Conservation (phyloP, 2,113 vertebrate species). For the Opisthocomus hoazin region DNA sequence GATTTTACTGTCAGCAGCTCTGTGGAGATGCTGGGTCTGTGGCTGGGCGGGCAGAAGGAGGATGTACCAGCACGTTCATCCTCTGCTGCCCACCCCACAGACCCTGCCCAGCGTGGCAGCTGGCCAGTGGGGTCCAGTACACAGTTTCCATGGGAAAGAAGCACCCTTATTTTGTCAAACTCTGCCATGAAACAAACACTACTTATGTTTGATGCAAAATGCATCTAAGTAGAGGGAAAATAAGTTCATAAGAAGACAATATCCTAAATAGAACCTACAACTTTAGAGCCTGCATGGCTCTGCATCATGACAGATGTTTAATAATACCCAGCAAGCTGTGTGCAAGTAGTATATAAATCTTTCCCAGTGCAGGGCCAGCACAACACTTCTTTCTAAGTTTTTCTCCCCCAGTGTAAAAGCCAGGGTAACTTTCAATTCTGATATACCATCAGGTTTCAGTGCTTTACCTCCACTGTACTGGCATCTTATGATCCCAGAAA, state of each 20-base stretch:
- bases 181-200: neutral
- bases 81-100: neutral
- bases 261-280: neutral
- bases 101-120: neutral
- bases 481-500: neutral
- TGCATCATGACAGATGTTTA: neutral
- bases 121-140: no score
- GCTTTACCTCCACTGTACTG: neutral
- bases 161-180: neutral
- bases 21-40: accelerated
- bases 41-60: neutral
- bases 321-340: neutral
- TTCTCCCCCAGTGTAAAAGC: neutral
- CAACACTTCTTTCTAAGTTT: neutral
- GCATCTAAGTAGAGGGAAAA: neutral
- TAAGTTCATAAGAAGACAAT: neutral
- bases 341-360: neutral
- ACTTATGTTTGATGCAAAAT: neutral
- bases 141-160: neutral
- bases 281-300: neutral
- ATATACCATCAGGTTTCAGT: neutral
- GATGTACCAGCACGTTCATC: neutral
- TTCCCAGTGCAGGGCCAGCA: neutral
- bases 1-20: neutral
- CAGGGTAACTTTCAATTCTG: neutral